Conservation (phyloP, 1,140 invertebrate species). For the Pseudomyrmex dendroicus region DNA sequence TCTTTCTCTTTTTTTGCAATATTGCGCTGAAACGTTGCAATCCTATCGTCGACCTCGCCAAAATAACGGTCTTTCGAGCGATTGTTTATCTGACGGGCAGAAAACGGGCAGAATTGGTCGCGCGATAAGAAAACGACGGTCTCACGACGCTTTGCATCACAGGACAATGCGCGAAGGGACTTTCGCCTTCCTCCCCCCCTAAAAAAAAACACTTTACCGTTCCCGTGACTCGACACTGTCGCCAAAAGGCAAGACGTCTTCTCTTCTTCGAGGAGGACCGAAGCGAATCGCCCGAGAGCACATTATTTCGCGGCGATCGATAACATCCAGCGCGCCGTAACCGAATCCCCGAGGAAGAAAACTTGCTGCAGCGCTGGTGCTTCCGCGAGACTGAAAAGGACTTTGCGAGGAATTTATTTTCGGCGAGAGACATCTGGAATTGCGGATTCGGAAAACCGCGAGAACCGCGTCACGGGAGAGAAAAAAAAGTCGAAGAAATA, state of each 20-base stretch:
- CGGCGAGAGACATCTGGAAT: constrained; percentile 41
- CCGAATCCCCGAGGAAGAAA: constrained; percentile 51
- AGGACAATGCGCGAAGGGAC: constrained; percentile 10
- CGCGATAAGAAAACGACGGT: constrained; percentile 2
- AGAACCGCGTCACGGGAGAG: not conserved
- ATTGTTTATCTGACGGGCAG: not conserved
- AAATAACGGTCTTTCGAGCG: not conserved
- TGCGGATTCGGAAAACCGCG: constrained; percentile 26
- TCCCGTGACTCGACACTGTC: not conserved
- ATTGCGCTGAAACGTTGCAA: not conserved
- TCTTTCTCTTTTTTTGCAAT: not conserved
- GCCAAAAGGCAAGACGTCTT: constrained; percentile 21
- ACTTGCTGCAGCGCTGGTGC: constrained; percentile 2
- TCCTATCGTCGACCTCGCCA: not conserved
- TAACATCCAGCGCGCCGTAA: constrained; percentile 46
- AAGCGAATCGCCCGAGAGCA: constrained; percentile 36
- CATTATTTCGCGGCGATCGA: constrained; percentile 55
- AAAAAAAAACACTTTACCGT: constrained; percentile 17
- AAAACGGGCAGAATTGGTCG: not conserved
- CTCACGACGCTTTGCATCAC: constrained; percentile 28
- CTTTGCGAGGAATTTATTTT: constrained; percentile 47
- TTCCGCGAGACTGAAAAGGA: not conserved
- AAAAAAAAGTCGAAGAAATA: not conserved
- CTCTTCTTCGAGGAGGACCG: not conserved
- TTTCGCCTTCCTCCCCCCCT: not conserved